Percentiles rank a stretch among this genome's conserved stretches.
phyloP scores from a whole-genome alignment of 2,888 invertebrate genomes.

The Pedicia rivosa region DNA sequence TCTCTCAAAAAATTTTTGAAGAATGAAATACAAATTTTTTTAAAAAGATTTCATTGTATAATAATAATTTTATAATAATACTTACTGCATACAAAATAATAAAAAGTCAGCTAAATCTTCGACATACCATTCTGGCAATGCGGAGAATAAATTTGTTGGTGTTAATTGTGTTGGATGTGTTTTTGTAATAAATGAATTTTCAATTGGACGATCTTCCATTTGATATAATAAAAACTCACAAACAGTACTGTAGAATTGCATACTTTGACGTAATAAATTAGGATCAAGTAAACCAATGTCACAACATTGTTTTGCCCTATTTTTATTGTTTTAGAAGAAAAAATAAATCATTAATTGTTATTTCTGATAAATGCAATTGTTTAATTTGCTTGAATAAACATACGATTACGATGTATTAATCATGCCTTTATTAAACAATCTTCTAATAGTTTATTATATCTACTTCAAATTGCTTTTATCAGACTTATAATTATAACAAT shows the following conservation, averaged over 20 bases:
- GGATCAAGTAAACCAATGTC: constrained; percentile 82
- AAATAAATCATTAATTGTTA: too few relatives aligned
- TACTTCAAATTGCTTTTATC: too few relatives aligned
- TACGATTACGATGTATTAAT: too few relatives aligned
- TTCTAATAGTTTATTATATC: too few relatives aligned
- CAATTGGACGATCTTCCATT: constrained; percentile 38
- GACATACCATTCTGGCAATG: constrained; percentile 93
- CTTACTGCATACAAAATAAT: constrained; percentile 83
- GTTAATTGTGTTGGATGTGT: constrained; percentile 41
- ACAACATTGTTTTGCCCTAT: constrained; percentile 83
- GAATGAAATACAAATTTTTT: too few relatives aligned
- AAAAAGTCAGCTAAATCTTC: constrained; percentile 96
- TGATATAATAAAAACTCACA: constrained; percentile 60
- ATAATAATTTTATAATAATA: constrained; percentile 22
- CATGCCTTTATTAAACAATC: too few relatives aligned
- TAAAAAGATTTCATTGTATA: too few relatives aligned
- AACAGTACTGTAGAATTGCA: constrained; percentile 77
- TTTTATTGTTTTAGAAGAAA: too few relatives aligned
- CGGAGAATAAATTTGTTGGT: constrained; percentile 62
- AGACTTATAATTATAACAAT: too few relatives aligned
- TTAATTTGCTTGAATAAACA: too few relatives aligned
- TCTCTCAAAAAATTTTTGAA: too few relatives aligned
- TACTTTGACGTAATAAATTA: constrained; percentile 59
- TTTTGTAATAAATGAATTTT: constrained; percentile 31
- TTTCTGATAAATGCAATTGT: too few relatives aligned